Base-by-base conservation (phyloP, 2,797 vertebrate genomes). In the Podargus strigoides region DNA sequence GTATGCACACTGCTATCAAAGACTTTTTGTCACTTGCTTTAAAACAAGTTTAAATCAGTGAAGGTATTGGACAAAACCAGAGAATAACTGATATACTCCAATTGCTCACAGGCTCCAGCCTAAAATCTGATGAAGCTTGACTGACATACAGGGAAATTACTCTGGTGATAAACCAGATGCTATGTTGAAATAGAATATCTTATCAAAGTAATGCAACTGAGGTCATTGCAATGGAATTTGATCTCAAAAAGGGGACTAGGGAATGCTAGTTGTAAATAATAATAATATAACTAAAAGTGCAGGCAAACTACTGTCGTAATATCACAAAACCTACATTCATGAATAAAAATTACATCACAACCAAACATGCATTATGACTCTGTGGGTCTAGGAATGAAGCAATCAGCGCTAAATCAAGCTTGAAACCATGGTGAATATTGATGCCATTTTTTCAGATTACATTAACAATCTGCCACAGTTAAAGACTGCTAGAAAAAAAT, bases 111-210 rank as follows among this genome's bases (percentile, higher is more conserved):
- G 41, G 21, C 34, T 87, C 32, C 56, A 90, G 72, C 16, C 79
- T 77, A 83, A 94, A 80, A 93, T 59, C 15, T 58, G 36, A 87
- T 49, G 92, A 92, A 84, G 79, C 79, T 72, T 95, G 78, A 87
- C 66, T 15, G 14, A 79, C 55, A 88, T 47, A 73, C 20, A 89
- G 62, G 50, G 62, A 91, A 95, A 87, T 86, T 73, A 90, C 47
- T 76, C 55, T 60, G 76, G 85, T 89, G 73, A 93, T 92, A 94
- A 95, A 96, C 56, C 94, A 96, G 74, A 88, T 96, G 87, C 21
- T 73, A 41, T 67, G 52, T 15, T 69, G 69, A 95, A 92, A 89
- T 56, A 78, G 39, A 90, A 32, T 87, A 62, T 47, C 63, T 68
- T 90, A 77, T 69, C 80, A 84, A 78, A 93, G 24, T 84, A 95